Evolutionary conservation across 2,113 vertebrate species (phyloP), one percentile per base, ranked within the genome.

Genomic region (Machaerirhynchus nigripectus): DNA sequence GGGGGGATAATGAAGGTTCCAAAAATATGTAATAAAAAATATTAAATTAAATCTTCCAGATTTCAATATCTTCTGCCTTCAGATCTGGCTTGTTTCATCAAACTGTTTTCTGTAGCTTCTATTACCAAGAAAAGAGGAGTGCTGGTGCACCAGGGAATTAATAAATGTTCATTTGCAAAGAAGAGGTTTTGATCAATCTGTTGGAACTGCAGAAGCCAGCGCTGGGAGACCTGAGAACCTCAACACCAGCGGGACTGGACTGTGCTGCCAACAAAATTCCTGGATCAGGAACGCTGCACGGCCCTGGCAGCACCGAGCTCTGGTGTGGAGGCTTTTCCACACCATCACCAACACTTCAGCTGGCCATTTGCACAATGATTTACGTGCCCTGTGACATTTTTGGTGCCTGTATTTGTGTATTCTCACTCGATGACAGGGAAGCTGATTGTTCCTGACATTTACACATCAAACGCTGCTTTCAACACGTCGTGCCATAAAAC

Each of bases 11-110:
- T 96, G 95, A 97, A 93, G 87, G 89, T 90, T 98, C 96, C 87
- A 96, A 97, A 97, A 97, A 96, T 94, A 95, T 97, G 90, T 98
- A 96, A 90, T 95, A 93, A 89, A 92, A 92, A 95, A 96, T 84
- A 92, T 96, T 87, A 83, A 94, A 97, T 95, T 97, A 96, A 95
- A 97, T 94, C 90, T 84, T 95, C 89, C 90, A 95, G 44, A 92
- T 97, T 96, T 97, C 97, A 94, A 33, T 95, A 96, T 44, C 47
- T 96, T 89, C 94, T 95, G 89, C 97, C 95, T 96, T 95, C 87
- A 76, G 79, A 87, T 69, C 61, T 93, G 88, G 39, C 85, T 89
- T 60, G 77, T 86, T 95, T 82, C 63, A 82, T 75, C 63, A 47
- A 23, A 80, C 23, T 75, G 84, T 65, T 80, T 71, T 63, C 68